phyloP scores from a whole-genome alignment of 2,888 invertebrate species.

The Calameuta pallipes region DNA sequence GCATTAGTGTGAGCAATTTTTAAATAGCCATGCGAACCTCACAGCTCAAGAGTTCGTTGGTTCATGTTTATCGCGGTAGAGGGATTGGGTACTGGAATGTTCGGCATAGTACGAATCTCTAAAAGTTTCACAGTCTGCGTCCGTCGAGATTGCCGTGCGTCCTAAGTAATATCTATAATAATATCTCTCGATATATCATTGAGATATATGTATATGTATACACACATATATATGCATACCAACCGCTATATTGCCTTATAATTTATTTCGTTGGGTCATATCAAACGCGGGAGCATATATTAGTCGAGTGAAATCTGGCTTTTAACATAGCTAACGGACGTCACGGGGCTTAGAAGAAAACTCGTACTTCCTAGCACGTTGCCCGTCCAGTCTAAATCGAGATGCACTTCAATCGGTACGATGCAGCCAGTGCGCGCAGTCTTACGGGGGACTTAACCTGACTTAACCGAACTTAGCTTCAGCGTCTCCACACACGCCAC shows the following conservation, averaged over 20 bases:
- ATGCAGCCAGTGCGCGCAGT: not conserved
- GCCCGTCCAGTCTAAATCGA: slow-evolving; percentile 41
- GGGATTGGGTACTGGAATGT: slow-evolving; percentile 38
- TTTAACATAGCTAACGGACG: slow-evolving; percentile 32
- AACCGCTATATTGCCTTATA: not conserved
- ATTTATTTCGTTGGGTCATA: not conserved
- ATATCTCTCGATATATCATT: not conserved
- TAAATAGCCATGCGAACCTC: slow-evolving; percentile 19
- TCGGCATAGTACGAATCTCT: slow-evolving; percentile 33
- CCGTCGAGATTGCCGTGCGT: not conserved
- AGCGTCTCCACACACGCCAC: not conserved
- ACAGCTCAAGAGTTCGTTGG: slow-evolving; percentile 37
- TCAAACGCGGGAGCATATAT: not conserved
- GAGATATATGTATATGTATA: no score
- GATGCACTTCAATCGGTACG: slow-evolving; percentile 37
- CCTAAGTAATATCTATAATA: not conserved
- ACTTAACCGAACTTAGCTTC: slow-evolving; percentile 1
- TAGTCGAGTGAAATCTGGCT: slow-evolving; percentile 20
- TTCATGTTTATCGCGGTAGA: slow-evolving; percentile 26
- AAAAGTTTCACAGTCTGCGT: slow-evolving; percentile 21
- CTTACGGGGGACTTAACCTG: slow-evolving; percentile 1
- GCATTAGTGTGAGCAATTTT: not conserved
- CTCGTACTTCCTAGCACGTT: slow-evolving; percentile 34
- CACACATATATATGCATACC: no score
- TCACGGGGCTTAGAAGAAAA: slow-evolving; percentile 26